A percentile compares a stretch with the other conserved stretches of the same genome.
These are phyloP conservation scores for Drosophila ogumai DNA, from an alignment of 1,140 invertebrate species.

Conservation along the genomic window DNA sequence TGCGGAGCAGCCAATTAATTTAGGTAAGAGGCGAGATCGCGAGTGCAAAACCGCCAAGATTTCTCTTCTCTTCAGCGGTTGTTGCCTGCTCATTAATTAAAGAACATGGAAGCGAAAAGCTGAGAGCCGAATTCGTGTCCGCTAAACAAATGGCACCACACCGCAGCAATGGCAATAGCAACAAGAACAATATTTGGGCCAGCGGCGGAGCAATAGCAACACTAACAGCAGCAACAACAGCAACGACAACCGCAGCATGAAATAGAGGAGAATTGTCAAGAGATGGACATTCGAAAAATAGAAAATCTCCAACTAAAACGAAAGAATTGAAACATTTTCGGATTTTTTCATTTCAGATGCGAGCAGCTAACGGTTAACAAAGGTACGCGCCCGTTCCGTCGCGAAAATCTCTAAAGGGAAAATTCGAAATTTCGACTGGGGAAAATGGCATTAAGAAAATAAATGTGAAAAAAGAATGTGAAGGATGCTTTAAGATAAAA, in stretches of 20 bases:
- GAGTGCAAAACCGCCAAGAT: conserved; percentile 68
- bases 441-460: conserved; percentile 21
- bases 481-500: conserved; percentile 12
- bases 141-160: conserved; percentile 74
- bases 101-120: conserved; percentile 74
- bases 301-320: conserved; percentile 82
- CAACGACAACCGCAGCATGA: conserved; percentile 37
- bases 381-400: conserved; percentile 63
- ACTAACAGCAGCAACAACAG: conserved; percentile 12
- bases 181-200: conserved; percentile 26
- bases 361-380: conserved; percentile 82
- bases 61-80: conserved; percentile 52
- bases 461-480: conserved; percentile 24
- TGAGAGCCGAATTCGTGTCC: conserved; percentile 72
- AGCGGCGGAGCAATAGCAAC: conserved; percentile 40
- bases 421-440: conserved; percentile 37
- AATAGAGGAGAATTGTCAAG: conserved; percentile 77
- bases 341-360: conserved; percentile 82
- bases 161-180: conserved; percentile 36
- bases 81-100: conserved; percentile 73
- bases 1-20: conserved; percentile 76
- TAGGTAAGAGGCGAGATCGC: conserved; percentile 30
- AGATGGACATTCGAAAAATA: conserved; percentile 83
- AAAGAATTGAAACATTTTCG: conserved; percentile 84
- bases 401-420: conserved; percentile 32